Conservation (phyloP, 1,140 invertebrate genomes). For the Ctenoplectra terminalis region DNA sequence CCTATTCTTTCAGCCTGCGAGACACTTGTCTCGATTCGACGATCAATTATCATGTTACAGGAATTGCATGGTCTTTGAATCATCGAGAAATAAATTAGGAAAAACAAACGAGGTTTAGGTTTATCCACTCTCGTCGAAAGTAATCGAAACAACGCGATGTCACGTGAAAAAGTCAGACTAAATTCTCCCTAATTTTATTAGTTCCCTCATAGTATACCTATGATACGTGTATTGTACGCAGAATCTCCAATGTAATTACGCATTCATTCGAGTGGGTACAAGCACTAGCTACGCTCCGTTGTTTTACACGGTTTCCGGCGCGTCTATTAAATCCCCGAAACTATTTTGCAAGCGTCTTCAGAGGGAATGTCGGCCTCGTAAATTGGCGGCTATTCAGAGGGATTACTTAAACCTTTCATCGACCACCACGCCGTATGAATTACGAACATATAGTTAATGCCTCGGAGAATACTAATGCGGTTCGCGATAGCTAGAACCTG, state of each 20-base stretch:
- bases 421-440: constrained; percentile 18
- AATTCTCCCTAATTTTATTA: constrained; percentile 16
- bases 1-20: neutral
- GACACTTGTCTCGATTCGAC: neutral
- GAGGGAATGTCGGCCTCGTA: neutral
- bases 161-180: neutral
- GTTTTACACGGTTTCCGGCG: constrained; percentile 13
- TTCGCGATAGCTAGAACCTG: neutral
- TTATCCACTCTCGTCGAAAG: neutral
- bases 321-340: constrained; percentile 31
- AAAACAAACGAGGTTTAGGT: neutral
- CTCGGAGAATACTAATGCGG: constrained; percentile 14
- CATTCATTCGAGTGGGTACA: neutral
- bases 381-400: constrained; percentile 23
- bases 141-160: neutral
- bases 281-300: neutral
- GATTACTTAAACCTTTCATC: constrained; percentile 29
- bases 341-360: constrained; percentile 29
- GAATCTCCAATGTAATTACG: constrained; percentile 35
- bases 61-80: neutral
- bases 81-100: neutral
- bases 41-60: neutral
- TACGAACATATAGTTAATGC: constrained; percentile 33
- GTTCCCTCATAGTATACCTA: neutral
- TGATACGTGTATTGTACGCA: no score